Percentiles rank a stretch among this genome's conserved stretches.
Conservation (phyloP, 2,888 invertebrate species). For the Drosophila villosipedis region DNA sequence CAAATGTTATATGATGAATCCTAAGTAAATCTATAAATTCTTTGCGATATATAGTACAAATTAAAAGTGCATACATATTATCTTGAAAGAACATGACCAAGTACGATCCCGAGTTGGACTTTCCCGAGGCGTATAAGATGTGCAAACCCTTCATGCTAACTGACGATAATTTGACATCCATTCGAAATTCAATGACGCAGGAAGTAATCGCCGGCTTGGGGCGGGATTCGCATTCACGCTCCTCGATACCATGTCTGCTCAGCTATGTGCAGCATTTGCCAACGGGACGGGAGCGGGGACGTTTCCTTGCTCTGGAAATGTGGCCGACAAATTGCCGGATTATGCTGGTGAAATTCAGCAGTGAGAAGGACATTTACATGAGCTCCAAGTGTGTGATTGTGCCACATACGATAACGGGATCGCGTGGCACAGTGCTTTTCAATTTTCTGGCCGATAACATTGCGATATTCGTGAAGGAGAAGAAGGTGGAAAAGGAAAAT, state of each 20-base stretch:
- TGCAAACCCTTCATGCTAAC: constrained; percentile 88
- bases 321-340: constrained; percentile 99
- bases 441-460: constrained; percentile 97
- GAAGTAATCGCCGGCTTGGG: constrained; percentile 92
- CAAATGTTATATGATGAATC: neutral
- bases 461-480: constrained; percentile 93
- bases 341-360: constrained; percentile 91
- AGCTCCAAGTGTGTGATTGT: constrained; percentile 97
- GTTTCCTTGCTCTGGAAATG: constrained; percentile 97
- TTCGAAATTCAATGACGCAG: constrained; percentile 89
- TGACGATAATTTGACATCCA: constrained; percentile 90
- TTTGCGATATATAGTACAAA: neutral
- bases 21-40: neutral
- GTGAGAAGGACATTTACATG: constrained; percentile 94
- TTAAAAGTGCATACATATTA: neutral
- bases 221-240: constrained; percentile 89
- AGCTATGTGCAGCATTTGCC: constrained; percentile 97
- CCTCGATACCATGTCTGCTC: constrained; percentile 95
- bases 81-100: constrained; percentile 7
- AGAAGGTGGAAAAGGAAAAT: constrained; percentile 89
- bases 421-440: constrained; percentile 93
- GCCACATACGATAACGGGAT: constrained; percentile 95
- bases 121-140: constrained; percentile 61
- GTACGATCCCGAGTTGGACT: constrained; percentile 53
- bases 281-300: constrained; percentile 95